These are phyloP conservation scores for Cuniculus paca DNA, from an alignment of 2,797 vertebrate genomes.

Conservation along the genomic window DNA sequence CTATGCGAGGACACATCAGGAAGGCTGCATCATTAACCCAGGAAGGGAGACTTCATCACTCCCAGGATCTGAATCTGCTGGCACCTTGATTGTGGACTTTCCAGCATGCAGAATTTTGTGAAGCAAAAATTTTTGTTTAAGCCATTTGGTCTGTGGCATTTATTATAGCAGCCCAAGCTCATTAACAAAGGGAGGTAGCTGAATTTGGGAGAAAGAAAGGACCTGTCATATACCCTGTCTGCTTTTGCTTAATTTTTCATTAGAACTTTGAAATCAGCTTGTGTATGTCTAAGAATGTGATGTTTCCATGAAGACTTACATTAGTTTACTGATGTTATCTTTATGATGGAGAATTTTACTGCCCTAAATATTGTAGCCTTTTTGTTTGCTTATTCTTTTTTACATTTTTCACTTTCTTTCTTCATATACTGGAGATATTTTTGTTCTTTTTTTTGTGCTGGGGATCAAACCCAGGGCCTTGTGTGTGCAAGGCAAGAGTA, in stretches of 20 bases:
- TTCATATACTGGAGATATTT: not conserved
- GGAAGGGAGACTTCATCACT: not conserved
- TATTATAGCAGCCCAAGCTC: not conserved
- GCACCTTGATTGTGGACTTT: not conserved
- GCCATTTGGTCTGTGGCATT: not conserved
- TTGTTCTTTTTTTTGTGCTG: no score
- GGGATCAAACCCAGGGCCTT: no score
- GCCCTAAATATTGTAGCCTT: not conserved
- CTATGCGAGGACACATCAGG: not conserved
- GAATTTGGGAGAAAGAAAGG: not conserved
- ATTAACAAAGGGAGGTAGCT: not conserved
- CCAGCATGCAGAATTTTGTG: not conserved
- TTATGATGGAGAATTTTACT: not conserved
- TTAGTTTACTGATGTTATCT: not conserved
- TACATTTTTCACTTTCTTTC: not conserved
- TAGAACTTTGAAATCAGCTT: not conserved
- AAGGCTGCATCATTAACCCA: not conserved
- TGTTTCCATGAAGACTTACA: not conserved
- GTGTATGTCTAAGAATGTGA: not conserved
- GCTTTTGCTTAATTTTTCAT: not conserved
- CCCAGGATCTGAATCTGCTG: not conserved
- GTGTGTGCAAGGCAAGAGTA: no score
- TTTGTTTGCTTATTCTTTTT: not conserved
- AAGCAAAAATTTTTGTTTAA: not conserved
- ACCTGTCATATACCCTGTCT: not conserved